phyloP scores from a whole-genome alignment of 1,140 invertebrate species.

The Ladona fulva region DNA sequence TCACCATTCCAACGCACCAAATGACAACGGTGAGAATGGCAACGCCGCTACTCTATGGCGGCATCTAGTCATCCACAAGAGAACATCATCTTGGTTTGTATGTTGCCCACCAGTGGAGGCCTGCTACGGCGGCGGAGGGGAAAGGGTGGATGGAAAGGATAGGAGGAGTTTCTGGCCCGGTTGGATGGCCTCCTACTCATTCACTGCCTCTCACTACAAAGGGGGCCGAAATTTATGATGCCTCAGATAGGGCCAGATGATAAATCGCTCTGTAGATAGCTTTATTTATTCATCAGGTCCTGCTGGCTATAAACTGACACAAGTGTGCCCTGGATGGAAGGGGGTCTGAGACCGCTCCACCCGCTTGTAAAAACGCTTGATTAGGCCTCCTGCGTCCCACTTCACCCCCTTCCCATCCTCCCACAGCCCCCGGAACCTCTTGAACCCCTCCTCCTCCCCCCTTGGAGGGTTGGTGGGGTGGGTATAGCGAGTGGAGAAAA shows the following conservation, averaged over 20 bases:
- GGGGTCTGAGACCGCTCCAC: background rate
- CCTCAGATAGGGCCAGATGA: constrained; percentile 28
- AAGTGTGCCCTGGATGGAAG: constrained; percentile 16
- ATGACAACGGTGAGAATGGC: too few species aligned
- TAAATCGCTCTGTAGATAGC: constrained; percentile 29
- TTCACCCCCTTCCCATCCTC: background rate
- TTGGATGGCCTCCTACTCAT: background rate
- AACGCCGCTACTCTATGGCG: too few species aligned
- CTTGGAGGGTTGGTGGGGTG: background rate
- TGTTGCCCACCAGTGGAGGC: too few species aligned
- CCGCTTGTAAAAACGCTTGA: constrained; percentile 16
- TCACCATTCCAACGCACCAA: too few species aligned
- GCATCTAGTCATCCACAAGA: too few species aligned
- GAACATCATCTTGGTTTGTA: too few species aligned
- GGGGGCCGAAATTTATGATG: constrained; percentile 29
- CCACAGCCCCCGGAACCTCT: background rate
- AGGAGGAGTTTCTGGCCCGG: background rate
- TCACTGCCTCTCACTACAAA: constrained; percentile 22
- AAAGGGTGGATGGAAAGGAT: background rate
- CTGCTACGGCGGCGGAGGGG: background rate
- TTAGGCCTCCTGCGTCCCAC: constrained; percentile 12
- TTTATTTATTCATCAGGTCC: constrained; percentile 29
- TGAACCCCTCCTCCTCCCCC: background rate
- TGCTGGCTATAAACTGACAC: constrained; percentile 19
- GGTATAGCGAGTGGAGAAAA: background rate